Evolutionary conservation across 1,140 invertebrate species (phyloP).

Genomic region (Brachionus calyciflorus): DNA sequence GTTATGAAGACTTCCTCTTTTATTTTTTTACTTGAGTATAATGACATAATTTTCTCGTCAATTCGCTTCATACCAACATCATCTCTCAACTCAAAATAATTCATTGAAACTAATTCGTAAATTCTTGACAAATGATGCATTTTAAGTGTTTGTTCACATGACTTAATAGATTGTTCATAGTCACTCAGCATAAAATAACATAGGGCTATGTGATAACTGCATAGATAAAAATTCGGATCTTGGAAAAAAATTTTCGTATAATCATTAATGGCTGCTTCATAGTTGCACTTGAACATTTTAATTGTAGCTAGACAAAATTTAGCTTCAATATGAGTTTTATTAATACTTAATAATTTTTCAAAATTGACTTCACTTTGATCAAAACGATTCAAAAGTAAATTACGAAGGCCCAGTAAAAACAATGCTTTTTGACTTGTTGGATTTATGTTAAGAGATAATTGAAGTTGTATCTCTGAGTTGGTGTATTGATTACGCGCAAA

Average conservation of each 20-base stretch:
- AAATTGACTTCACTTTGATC: constrained; percentile 9
- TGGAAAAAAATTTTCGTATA: neutral
- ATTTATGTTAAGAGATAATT: constrained; percentile 4
- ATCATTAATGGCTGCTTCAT: neutral
- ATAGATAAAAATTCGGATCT: constrained; percentile 14
- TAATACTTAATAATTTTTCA: constrained; percentile 6
- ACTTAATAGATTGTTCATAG: neutral
- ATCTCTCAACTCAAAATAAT: constrained; percentile 8
- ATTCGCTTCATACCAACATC: neutral
- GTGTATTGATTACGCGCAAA: constrained; percentile 31
- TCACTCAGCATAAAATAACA: constrained; percentile 10
- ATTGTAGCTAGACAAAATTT: constrained; percentile 20
- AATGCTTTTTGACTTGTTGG: constrained; percentile 18
- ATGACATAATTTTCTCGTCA: neutral
- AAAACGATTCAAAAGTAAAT: constrained; percentile 17
- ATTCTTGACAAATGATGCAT: neutral
- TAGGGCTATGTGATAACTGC: constrained; percentile 9
- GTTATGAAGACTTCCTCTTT: neutral
- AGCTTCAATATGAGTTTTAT: neutral
- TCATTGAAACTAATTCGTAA: neutral
- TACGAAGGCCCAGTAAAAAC: constrained; percentile 6
- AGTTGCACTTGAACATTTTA: constrained; percentile 19
- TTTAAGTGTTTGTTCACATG: constrained; percentile 18
- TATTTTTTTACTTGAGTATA: neutral
- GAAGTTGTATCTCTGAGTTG: constrained; percentile 14